Conservation (phyloP, 2,888 invertebrate species). For the Gibbula magus region DNA sequence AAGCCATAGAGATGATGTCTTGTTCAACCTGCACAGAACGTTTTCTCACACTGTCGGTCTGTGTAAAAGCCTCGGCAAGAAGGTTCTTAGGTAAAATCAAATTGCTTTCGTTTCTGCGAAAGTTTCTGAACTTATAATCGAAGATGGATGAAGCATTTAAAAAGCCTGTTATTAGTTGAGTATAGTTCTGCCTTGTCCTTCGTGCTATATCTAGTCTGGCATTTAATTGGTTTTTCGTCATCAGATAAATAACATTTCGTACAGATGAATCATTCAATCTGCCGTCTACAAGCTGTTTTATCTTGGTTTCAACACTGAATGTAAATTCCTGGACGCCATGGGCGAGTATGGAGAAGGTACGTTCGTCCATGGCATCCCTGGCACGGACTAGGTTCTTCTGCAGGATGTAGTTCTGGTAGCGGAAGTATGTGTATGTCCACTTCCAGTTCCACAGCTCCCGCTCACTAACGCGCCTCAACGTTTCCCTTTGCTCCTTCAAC, state of each 20-base stretch:
- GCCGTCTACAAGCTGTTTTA: background rate
- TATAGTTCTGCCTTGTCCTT: conserved; percentile 47
- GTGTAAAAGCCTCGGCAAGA: conserved; percentile 39
- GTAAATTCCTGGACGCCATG: conserved; percentile 49
- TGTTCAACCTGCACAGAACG: conserved; percentile 33
- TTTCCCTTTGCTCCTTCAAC: conserved; percentile 24
- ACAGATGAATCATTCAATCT: conserved; percentile 9
- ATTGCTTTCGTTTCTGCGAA: conserved; percentile 33
- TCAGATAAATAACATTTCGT: conserved; percentile 32
- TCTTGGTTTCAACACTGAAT: conserved; percentile 32
- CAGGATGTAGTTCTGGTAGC: conserved; percentile 50
- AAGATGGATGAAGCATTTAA: conserved; percentile 46
- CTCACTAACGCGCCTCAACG: conserved; percentile 23
- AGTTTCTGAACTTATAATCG: conserved; percentile 45
- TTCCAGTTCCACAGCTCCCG: conserved; percentile 33
- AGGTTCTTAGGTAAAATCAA: conserved; percentile 46
- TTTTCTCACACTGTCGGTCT: conserved; percentile 31
- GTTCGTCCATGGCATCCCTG: conserved; percentile 57
- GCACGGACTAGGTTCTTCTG: conserved; percentile 58
- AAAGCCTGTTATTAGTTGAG: conserved; percentile 43
- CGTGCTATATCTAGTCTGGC: conserved; percentile 44
- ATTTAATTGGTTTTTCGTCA: conserved; percentile 35
- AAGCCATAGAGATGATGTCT: conserved; percentile 35
- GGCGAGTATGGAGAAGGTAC: conserved; percentile 49
- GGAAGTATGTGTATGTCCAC: conserved; percentile 41